Evolutionary conservation across 1,140 invertebrate genomes (phyloP).

Genomic region (Chymomyza costata): DNA sequence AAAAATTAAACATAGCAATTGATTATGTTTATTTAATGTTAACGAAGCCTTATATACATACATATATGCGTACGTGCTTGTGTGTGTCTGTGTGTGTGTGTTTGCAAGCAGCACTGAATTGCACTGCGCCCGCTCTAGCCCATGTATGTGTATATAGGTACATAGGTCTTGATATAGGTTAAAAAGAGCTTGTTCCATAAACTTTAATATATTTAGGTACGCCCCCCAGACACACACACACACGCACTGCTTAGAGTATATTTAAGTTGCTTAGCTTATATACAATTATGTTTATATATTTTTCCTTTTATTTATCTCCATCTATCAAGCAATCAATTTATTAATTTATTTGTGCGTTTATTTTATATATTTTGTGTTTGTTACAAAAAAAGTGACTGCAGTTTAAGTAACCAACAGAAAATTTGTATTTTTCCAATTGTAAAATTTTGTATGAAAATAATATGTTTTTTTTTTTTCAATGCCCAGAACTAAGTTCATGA

Average conservation of each 20-base stretch:
- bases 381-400: too few species aligned
- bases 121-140: background rate
- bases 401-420: too few species aligned
- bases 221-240: too few species aligned
- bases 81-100: constrained; percentile 9
- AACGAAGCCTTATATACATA: background rate
- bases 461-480: constrained; percentile 25
- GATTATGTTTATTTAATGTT: background rate
- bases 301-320: background rate
- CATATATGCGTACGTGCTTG: background rate
- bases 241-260: background rate
- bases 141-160: background rate
- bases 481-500: constrained; percentile 57
- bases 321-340: background rate
- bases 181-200: background rate
- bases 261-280: background rate
- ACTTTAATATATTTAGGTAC: background rate
- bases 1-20: constrained; percentile 3
- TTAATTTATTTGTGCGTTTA: constrained; percentile 24
- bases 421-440: background rate
- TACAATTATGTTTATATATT: background rate
- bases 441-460: background rate
- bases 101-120: too few species aligned
- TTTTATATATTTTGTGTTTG: too few species aligned
- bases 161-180: background rate